Conservation (phyloP, 2,113 vertebrate genomes). For the Aphelocoma coerulescens region DNA sequence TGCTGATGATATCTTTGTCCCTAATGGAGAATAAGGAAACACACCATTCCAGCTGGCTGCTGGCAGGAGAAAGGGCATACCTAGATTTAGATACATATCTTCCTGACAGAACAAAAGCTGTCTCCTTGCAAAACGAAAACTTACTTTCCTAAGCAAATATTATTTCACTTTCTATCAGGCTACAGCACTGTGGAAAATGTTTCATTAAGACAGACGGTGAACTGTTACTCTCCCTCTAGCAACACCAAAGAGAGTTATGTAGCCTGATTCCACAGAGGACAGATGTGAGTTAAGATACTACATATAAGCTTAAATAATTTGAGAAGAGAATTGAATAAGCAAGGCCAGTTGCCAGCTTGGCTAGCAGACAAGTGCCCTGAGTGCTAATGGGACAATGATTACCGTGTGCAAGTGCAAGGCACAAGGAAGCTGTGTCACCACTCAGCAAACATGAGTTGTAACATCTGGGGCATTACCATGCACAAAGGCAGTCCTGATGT, state of each 20-base stretch:
- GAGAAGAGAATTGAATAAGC: not conserved
- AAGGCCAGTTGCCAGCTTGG: not conserved
- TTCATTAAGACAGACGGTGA: not conserved
- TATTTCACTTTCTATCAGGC: not conserved
- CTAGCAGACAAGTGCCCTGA: not conserved
- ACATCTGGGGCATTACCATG: fast-evolving
- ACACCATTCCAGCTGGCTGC: not conserved
- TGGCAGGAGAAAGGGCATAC: not conserved
- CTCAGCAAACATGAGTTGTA: not conserved
- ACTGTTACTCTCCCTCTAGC: not conserved
- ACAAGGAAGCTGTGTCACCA: not conserved
- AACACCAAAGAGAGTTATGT: not conserved
- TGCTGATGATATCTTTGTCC: not conserved
- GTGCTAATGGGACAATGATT: not conserved
- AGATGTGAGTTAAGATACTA: not conserved
- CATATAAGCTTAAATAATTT: not conserved
- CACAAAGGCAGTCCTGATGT: not conserved
- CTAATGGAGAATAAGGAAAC: not conserved
- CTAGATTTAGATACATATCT: not conserved
- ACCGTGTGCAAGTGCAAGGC: not conserved
- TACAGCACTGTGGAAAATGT: not conserved
- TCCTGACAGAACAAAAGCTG: not conserved
- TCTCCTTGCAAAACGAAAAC: not conserved
- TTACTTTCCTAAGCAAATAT: not conserved
- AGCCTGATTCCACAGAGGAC: not conserved